phyloP scores from a whole-genome alignment of 2,888 invertebrate genomes.

The Meiosimyza platycephala region DNA sequence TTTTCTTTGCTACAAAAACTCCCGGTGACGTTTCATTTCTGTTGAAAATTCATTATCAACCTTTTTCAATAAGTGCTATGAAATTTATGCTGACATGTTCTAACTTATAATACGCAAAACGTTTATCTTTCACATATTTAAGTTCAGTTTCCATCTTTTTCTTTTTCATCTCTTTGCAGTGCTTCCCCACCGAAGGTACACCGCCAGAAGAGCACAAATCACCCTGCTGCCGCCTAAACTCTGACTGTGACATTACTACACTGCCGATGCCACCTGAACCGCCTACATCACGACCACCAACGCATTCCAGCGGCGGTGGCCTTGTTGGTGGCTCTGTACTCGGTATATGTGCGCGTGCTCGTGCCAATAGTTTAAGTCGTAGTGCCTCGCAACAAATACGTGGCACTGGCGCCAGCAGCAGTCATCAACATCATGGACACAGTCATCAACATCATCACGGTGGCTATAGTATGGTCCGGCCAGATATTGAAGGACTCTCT shows the following conservation, averaged over 20 bases:
- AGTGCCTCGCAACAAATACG: slow-evolving; percentile 58
- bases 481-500: slow-evolving; percentile 76
- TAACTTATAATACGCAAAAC: not conserved
- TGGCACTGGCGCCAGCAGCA: slow-evolving; percentile 41
- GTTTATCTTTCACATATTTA: not conserved
- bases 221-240: slow-evolving; percentile 62
- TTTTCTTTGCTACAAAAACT: too few relatives aligned
- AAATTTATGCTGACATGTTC: too few relatives aligned
- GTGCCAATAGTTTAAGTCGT: slow-evolving; percentile 60
- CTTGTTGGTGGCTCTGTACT: slow-evolving; percentile 56
- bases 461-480: slow-evolving; percentile 57
- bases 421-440: slow-evolving; percentile 45
- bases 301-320: slow-evolving; percentile 44
- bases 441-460: slow-evolving; percentile 43
- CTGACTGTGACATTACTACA: slow-evolving; percentile 66
- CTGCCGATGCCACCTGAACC: slow-evolving; percentile 66
- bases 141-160: slow-evolving; percentile 19
- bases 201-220: slow-evolving; percentile 65
- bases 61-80: too few relatives aligned
- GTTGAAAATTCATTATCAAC: too few relatives aligned
- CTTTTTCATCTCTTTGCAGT: slow-evolving; percentile 50
- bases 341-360: slow-evolving; percentile 59
- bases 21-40: too few relatives aligned
- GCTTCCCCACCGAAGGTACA: slow-evolving; percentile 61
- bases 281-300: slow-evolving; percentile 62